phyloP scores from a whole-genome alignment of 1,140 invertebrate species.

The Bilobella aurantiaca region DNA sequence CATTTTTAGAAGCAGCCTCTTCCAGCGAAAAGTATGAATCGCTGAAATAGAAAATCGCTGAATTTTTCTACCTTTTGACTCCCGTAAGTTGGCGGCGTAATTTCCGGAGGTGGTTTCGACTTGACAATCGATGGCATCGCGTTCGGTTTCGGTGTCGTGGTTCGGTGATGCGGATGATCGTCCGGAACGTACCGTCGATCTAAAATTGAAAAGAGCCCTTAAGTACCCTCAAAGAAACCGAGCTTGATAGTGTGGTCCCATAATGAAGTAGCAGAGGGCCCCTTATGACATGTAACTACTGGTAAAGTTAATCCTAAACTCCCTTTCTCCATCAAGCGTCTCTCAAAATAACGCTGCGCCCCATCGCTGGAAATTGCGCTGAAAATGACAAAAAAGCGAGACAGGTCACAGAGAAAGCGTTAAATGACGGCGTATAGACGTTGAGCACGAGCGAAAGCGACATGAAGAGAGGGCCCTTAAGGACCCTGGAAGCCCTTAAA shows the following conservation, averaged over 20 bases:
- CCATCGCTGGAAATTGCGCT: neutral
- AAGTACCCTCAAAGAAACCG: neutral
- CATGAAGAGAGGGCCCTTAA: no score
- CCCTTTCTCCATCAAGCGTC: neutral
- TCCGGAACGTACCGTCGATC: constrained; percentile 62
- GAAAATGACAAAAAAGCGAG: neutral
- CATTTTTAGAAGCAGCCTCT: no score
- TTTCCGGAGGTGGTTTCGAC: constrained; percentile 5
- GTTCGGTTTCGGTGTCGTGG: constrained; percentile 20
- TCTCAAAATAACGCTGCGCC: no score
- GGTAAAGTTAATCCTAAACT: neutral
- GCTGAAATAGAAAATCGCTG: no score
- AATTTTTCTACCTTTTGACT: constrained; percentile 29
- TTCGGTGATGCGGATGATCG: constrained; percentile 18
- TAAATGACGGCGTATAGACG: neutral
- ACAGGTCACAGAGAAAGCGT: neutral
- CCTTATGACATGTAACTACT: neutral
- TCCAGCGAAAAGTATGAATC: no score
- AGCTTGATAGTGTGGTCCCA: neutral
- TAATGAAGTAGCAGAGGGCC: neutral
- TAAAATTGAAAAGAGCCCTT: constrained; percentile 33
- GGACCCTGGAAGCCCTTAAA: neutral
- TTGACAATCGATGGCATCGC: constrained; percentile 23
- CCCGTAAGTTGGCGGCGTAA: constrained; percentile 21
- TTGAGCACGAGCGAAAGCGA: no score